Evolutionary conservation across 2,797 vertebrate genomes (phyloP), one percentile per base, ranked within the genome.

Genomic region (Botia almorhae): DNA sequence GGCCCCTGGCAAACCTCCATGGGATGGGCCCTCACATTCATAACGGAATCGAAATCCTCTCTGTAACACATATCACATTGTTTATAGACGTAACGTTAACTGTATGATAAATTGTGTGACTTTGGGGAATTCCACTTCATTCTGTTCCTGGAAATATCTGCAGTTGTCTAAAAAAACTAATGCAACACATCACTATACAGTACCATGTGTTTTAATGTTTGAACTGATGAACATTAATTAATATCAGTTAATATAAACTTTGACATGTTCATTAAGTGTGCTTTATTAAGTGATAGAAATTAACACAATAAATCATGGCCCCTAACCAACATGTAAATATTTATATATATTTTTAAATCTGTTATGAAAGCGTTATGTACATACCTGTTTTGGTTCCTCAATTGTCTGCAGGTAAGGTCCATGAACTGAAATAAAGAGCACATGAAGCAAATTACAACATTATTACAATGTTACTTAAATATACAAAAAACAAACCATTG

Each of bases 21-120:
- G 98, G 1, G 98, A 99, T 13, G 97, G 98, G n/a, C 98, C 98
- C 88, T 99, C 98, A 0, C 98, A 99, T 88, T 98, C 97, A 0
- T 99, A 99, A 33, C 98, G 96, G 90, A 99, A 99, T 3, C 98
- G 92, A 89, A 99, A 99, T 10, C 98, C 98, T 51, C 97, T 93
- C 98, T 99, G 92, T 14, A 55, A 82, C 43, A 83, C 65, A 85
- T 17, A 73, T 46, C 16, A 74, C 8, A 78, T 11, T 17, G 76
- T 13, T 33, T 4, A 58, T 3, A 11, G 72, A 76, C 2, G 39
- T 43, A 43, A 43, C 65, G 2, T 26, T 70, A 80, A 81, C 71
- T 55, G 58, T 78, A 39, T 53, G 16, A 77, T 53, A 80, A 61
- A 76, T 46, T 55, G 50, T 16, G 51, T 58, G 55, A 71, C 50